These are phyloP conservation scores for Leptobrachium ailaonicum DNA, from an alignment of 2,113 vertebrate genomes.

Conservation along the genomic window DNA sequence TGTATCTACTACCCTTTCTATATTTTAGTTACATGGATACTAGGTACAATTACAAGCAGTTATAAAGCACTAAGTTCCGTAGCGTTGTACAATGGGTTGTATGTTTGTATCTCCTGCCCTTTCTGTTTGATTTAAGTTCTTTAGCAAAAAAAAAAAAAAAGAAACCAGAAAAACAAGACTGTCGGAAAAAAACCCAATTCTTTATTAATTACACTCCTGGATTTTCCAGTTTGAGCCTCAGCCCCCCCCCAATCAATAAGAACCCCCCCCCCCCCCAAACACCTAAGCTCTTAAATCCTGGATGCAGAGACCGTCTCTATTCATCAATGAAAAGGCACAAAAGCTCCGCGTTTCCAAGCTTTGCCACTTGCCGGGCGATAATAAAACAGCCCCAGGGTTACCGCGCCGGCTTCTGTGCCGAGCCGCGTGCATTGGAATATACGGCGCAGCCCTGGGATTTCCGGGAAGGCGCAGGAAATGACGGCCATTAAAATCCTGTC, in stretches of 20 bases:
- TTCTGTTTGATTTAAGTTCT: too few species aligned
- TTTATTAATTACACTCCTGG: slow-evolving; percentile 10
- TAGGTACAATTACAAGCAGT: too few species aligned
- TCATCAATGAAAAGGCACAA: background rate
- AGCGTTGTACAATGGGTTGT: too few species aligned
- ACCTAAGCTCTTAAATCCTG: background rate
- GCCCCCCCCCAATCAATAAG: background rate
- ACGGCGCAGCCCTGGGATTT: too few species aligned
- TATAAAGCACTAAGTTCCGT: too few species aligned
- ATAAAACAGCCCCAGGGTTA: background rate
- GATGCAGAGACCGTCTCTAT: background rate
- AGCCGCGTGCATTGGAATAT: background rate
- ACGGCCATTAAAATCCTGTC: background rate
- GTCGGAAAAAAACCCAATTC: background rate
- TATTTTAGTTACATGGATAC: too few species aligned
- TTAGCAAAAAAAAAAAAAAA: background rate
- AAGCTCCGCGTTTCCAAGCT: background rate
- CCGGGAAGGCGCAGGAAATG: background rate
- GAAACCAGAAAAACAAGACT: background rate
- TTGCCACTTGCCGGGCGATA: background rate
- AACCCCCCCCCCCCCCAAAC: background rate
- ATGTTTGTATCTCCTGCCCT: too few species aligned
- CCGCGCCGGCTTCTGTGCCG: background rate
- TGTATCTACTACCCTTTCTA: too few species aligned
- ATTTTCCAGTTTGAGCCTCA: background rate